Evolutionary conservation across 1,140 invertebrate genomes (phyloP), one percentile per base, ranked within the genome.

Genomic region (Neuroterus valhalla): DNA sequence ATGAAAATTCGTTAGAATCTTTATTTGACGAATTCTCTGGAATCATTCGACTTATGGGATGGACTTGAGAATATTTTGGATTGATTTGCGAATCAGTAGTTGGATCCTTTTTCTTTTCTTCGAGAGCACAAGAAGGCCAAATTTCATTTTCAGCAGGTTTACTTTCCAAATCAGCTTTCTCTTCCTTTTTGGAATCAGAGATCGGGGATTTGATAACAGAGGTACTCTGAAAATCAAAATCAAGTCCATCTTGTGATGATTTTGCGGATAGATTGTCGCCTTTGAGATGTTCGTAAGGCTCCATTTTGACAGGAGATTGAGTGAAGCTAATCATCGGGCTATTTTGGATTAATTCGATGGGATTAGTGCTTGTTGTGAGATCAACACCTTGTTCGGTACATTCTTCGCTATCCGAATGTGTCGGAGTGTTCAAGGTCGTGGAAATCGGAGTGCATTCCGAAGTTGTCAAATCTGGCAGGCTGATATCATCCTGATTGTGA

Each of bases 271-370:
- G 48, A 62, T 26, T 66, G 19, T 80, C 70, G 6, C 15, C 55
- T n/a, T 78, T 81, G 19, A 83, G 62, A 11, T 80, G 75, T 23
- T 82, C 82, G 42, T 83, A 82, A 2, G 81, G 75, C 43, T 81
- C 81, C 5, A 81, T 80, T 66, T 87, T 87, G 8, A 85, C 79
- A 0, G 83, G 79, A 2, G 85, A 84, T 48, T 89, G 88, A 10
- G 87, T 85, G n/a, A 90, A 90, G 67, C 89, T 90, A 1, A 90
- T 88, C 17, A 89, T 88, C 1, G 87, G 87, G 79, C 85, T 88
- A 62, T 84, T 90, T 45, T 85, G 84, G 43, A 90, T 85, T 15
- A 89, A 81, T 72, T 89, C 89, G 43, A 90, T 90, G 2, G 87
- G 88, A 81, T 89, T 89, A 0, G 87, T 80, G 0, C 88, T 83